phyloP scores from a whole-genome alignment of 2,888 invertebrate species.

The Dyspetes luteomarginatus region DNA sequence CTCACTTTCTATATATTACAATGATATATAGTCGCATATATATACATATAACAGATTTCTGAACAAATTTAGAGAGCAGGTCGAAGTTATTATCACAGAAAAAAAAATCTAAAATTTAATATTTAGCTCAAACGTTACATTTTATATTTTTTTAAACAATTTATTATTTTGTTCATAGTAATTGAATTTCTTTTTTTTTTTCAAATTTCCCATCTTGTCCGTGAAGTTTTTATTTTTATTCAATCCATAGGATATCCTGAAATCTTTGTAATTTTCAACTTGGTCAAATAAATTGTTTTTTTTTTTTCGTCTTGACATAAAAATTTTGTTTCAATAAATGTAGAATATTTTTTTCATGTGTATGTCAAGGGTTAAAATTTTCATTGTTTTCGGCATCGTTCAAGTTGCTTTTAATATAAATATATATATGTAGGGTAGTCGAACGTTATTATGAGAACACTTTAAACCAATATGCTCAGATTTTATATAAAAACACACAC shows the following conservation, averaged over 20 bases:
- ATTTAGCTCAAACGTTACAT: background rate
- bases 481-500: background rate
- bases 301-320: too few relatives aligned
- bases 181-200: too few relatives aligned
- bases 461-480: background rate
- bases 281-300: too few relatives aligned
- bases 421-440: background rate
- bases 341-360: too few relatives aligned
- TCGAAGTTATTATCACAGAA: background rate
- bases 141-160: background rate
- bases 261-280: too few relatives aligned
- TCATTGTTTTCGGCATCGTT: background rate
- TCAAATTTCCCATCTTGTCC: too few relatives aligned
- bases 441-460: background rate
- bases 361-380: background rate
- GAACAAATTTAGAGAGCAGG: background rate
- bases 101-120: background rate
- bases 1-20: slow-evolving; percentile 2
- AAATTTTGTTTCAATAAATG: too few relatives aligned
- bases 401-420: background rate
- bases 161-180: too few relatives aligned
- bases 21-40: background rate
- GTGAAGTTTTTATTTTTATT: too few relatives aligned
- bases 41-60: background rate
- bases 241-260: too few relatives aligned